Evolutionary conservation across 2,888 invertebrate species (phyloP).

Genomic region (Ormyrus labotus): DNA sequence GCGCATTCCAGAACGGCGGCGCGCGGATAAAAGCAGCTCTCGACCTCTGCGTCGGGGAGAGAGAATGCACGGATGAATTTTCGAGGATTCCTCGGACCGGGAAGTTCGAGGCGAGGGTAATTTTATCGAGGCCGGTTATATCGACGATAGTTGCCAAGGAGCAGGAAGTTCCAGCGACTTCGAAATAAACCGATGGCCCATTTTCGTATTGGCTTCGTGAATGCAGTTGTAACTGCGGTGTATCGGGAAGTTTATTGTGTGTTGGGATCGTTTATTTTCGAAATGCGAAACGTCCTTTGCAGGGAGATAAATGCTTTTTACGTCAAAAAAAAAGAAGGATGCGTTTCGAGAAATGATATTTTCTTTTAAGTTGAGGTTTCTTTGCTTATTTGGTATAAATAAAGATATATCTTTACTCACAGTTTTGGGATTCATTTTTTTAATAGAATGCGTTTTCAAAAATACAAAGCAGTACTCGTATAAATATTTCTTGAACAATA

Average conservation of each 20-base stretch:
- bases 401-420: too few species aligned
- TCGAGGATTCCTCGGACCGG: too few species aligned
- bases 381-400: too few species aligned
- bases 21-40: not conserved
- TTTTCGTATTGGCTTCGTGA: not conserved
- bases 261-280: too few species aligned
- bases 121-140: not conserved
- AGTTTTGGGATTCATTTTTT: not conserved
- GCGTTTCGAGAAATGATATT: too few species aligned
- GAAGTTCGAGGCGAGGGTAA: not conserved
- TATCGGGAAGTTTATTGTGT: too few species aligned
- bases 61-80: too few species aligned
- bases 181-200: conserved; percentile 1
- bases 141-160: not conserved
- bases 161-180: not conserved
- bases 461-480: not conserved
- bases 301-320: too few species aligned
- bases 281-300: too few species aligned
- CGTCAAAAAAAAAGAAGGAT: too few species aligned
- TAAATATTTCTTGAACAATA: too few species aligned
- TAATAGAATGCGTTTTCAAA: not conserved
- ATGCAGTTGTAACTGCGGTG: not conserved
- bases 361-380: too few species aligned
- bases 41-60: not conserved
- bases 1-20: not conserved